phyloP scores from a whole-genome alignment of 2,888 invertebrate species.

The Bugulina stolonifera region DNA sequence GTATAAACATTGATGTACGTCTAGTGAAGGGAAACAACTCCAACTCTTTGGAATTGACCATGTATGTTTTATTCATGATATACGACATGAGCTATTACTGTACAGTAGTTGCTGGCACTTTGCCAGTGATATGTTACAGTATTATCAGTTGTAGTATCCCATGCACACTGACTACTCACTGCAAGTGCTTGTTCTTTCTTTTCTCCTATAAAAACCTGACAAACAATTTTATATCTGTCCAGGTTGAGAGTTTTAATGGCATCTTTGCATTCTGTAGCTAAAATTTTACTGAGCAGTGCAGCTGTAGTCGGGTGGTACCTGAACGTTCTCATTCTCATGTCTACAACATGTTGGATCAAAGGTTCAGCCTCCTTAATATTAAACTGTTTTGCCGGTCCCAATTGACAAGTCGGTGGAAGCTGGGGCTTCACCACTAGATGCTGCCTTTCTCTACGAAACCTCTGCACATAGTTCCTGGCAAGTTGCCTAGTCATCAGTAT shows the following conservation, averaged over 20 bases:
- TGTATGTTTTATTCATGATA: constrained; percentile 38
- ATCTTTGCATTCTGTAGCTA: constrained; percentile 40
- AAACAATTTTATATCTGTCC: constrained; percentile 40
- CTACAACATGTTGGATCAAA: constrained; percentile 33
- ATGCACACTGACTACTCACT: constrained; percentile 35
- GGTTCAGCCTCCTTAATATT: constrained; percentile 31
- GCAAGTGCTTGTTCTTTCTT: constrained; percentile 35
- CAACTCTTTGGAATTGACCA: too few relatives aligned
- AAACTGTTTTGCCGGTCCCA: constrained; percentile 37
- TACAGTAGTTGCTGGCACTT: constrained; percentile 35
- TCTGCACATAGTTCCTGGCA: constrained; percentile 17
- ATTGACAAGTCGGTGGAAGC: constrained; percentile 38
- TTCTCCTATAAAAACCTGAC: constrained; percentile 35
- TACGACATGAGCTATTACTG: constrained; percentile 37
- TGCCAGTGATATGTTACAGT: constrained; percentile 35
- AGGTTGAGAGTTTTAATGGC: constrained; percentile 36
- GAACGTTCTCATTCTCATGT: constrained; percentile 33
- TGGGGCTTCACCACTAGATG: constrained; percentile 29
- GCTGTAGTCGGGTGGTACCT: constrained; percentile 36
- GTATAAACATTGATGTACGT: too few relatives aligned
- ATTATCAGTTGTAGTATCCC: constrained; percentile 37
- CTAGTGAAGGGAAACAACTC: too few relatives aligned
- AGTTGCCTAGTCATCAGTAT: constrained; percentile 6
- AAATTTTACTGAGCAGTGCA: constrained; percentile 34
- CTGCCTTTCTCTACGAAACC: constrained; percentile 11